Conservation (phyloP, 2,797 vertebrate species). For the Acipenser transmontanus region DNA sequence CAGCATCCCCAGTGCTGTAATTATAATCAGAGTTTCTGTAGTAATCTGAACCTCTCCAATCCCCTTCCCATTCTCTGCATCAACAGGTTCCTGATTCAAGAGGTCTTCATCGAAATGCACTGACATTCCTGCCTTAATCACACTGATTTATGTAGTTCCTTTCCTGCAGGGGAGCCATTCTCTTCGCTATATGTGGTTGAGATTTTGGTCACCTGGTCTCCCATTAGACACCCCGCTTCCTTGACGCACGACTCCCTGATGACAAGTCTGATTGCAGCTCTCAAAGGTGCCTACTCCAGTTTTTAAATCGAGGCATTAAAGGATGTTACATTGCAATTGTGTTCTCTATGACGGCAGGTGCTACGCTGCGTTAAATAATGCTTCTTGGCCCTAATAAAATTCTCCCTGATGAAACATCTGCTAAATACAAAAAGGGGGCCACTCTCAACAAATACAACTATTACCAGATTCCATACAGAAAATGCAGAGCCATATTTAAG, state of each 20-base stretch:
- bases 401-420: too few species aligned
- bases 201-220: not conserved
- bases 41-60: slow-evolving; percentile 26
- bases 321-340: too few species aligned
- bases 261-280: not conserved
- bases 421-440: too few species aligned
- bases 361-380: too few species aligned
- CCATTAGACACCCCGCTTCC: not conserved
- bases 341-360: too few species aligned
- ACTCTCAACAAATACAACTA: too few species aligned
- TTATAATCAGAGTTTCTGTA: slow-evolving; percentile 43
- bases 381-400: too few species aligned
- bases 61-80: slow-evolving; percentile 17
- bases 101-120: slow-evolving; percentile 32
- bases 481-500: too few species aligned
- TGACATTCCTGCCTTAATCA: slow-evolving; percentile 29
- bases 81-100: slow-evolving; percentile 33
- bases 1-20: slow-evolving; percentile 27
- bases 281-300: not conserved
- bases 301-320: not conserved
- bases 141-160: slow-evolving; percentile 14
- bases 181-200: not conserved
- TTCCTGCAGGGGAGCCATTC: slow-evolving; percentile 12
- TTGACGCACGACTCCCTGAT: not conserved
- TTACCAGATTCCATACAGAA: too few species aligned